A percentile compares a stretch with the other conserved stretches of the same genome.
phyloP scores from a whole-genome alignment of 2,888 invertebrate genomes.

The Liodrosophila aerea region DNA sequence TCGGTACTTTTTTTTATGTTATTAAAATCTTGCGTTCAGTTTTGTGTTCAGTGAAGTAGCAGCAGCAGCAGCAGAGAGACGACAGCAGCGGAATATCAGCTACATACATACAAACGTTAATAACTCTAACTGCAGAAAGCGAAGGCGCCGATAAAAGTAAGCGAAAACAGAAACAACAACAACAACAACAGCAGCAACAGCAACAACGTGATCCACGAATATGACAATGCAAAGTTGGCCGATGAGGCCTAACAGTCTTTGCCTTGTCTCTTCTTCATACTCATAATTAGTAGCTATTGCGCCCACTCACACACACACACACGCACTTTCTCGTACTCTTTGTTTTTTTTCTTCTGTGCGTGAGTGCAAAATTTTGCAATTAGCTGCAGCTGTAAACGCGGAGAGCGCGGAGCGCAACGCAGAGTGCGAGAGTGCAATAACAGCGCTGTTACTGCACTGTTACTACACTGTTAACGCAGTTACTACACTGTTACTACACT shows the following conservation, averaged over 20 bases:
- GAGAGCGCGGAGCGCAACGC: no score
- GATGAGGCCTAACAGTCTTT: no score
- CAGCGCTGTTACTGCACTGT: constrained; percentile 1
- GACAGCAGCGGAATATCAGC: constrained; percentile 23
- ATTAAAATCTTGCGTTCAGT: constrained; percentile 54
- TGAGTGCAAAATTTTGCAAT: constrained; percentile 22
- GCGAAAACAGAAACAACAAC: constrained; percentile 19
- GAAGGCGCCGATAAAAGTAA: constrained; percentile 69
- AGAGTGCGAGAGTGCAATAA: background rate
- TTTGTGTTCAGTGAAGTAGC: constrained; percentile 47
- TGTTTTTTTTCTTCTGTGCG: constrained; percentile 29
- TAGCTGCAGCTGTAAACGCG: background rate
- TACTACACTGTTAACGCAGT: constrained; percentile 2
- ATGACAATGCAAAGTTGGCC: constrained; percentile 12
- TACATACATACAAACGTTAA: constrained; percentile 19
- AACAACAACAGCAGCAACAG: constrained; percentile 18
- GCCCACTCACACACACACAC: background rate
- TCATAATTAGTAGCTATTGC: background rate
- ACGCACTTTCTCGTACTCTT: constrained; percentile 4
- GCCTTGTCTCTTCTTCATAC: constrained; percentile 2
- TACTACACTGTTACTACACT: background rate
- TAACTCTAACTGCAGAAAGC: constrained; percentile 50
- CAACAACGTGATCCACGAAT: constrained; percentile 5
- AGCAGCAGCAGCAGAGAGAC: constrained; percentile 15
- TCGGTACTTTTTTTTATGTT: constrained; percentile 57